Percentiles rank a stretch among this genome's conserved stretches.
These are phyloP conservation scores for Campylomormyrus tamandua DNA, from an alignment of 2,113 vertebrate species.

Conservation along the genomic window DNA sequence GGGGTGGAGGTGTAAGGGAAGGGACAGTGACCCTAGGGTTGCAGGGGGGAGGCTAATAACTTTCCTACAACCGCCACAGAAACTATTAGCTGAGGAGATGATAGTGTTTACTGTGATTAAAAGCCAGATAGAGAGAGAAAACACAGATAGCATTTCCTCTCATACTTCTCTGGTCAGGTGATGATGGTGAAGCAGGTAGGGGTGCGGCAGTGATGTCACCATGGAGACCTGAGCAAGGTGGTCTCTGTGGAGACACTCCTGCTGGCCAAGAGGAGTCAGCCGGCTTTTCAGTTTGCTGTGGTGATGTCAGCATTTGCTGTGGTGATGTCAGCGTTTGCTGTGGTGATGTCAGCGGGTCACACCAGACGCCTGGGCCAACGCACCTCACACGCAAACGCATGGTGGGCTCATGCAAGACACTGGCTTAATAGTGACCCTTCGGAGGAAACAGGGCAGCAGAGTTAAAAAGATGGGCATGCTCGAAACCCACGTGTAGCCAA, in stretches of 20 bases:
- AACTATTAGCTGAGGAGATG: not conserved
- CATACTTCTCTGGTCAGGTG: not conserved
- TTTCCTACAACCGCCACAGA: not conserved
- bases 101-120: slow-evolving; percentile 2
- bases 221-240: not conserved
- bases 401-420: not conserved
- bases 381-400: not conserved
- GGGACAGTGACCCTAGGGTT: not conserved
- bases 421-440: not conserved
- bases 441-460: not conserved
- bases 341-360: not conserved
- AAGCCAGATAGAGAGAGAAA: not conserved
- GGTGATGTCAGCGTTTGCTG: not conserved
- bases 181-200: no score
- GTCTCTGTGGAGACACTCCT: not conserved
- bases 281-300: not conserved
- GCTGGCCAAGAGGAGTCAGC: not conserved
- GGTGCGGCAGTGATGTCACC: not conserved
- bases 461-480: not conserved
- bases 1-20: not conserved
- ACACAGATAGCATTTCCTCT: not conserved
- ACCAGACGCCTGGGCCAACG: not conserved
- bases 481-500: not conserved
- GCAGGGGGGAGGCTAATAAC: not conserved
- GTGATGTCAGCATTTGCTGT: not conserved